Evolutionary conservation across 1,140 invertebrate species (phyloP), one percentile per base, ranked within the genome.

Genomic region (Ceratina calcarata): DNA sequence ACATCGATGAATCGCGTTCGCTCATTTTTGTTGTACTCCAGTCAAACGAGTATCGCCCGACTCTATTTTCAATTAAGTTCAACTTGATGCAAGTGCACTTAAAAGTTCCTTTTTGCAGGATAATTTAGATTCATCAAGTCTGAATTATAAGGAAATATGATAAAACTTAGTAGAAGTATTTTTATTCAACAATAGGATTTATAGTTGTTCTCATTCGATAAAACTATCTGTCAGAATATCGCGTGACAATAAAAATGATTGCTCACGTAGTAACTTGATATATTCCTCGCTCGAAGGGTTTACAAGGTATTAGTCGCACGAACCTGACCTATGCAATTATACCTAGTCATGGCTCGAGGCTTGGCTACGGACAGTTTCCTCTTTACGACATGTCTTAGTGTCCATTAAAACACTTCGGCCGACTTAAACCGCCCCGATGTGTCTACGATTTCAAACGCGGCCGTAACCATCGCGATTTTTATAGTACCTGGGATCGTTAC

Each of bases 341-440:
- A 51, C 22, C 22, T 32, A 6, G 60, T 64, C 45, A 58, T 60
- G 49, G 32, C 37, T 49, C 22, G 37, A 45, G 16, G 16, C 22
- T 6, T 16, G 12, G 7, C 18, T 45, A 53, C 57, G 20, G 13
- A 15, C 22, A 32, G 27, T 57, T 69, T 55, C 51, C 37, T 32
- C 45, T 65, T 74, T 74, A 74, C 61, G 60, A 65, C 60, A 57
- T n/a, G 61, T 74, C 61, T 74, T 55, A 65, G 15, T 65, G 27
- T 53, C 72, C 72, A 32, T 20, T 55, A 27, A 65, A 45, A 27
- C 15, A 55, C n/a, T 27, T 16, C 58, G 8, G 0, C 32, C 3
- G 13, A 24, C n/a, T 13, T 65, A 64, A 57, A 75, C 57, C 62
- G 15, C 15, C 60, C 51, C 3, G 15, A 22, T 61, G 49, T 32